Evolutionary conservation across 1,140 invertebrate genomes (phyloP), one percentile per base, ranked within the genome.

Genomic region (Zaprionus ornatus): DNA sequence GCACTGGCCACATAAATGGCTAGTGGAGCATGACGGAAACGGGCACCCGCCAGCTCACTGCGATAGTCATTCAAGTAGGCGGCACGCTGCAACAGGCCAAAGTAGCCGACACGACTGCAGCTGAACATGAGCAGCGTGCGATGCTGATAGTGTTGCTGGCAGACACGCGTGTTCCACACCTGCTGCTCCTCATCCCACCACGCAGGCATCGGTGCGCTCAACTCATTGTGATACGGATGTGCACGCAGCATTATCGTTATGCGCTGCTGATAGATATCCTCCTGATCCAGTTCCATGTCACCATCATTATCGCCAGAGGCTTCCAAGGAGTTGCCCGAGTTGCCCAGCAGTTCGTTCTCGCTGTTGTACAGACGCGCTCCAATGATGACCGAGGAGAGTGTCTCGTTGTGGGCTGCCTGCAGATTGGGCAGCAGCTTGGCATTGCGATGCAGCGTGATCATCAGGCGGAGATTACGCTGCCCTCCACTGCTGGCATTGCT

Each of bases 1-100:
- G 95, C 94, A 83, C 96, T 97, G 2, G 97, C 97, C 5, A 97
- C 94, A 84, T 98, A 98, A 19, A 98, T 95, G 0, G 96, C 96
- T 1, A 96, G 95, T 80, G 97, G 96, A 23, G 96, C 95, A 52
- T 96, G 95, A 71, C 95, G 95, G 87, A 97, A 97, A 55, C 95
- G 93, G 2, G 95, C 95, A 54, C 95, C 95, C 19, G 94, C 93
- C 21, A 94, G 93, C 35, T 92, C 90, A 54, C 82, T 86, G 23
- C 81, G 66, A 57, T 83, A 92, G n/a, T 93, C 92, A 40, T 93
- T 92, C 1, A 92, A 56, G 19, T 74, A 84, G 4, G 70, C 54
- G 4, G 52, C 69, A 81, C 95, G 95, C 92, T 97, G 96, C 19
- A 97, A 88, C 13, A 98, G 93, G 1, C 96, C 96, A 83, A 97